Conservation (phyloP, 2,888 invertebrate species). For the Agriopis marginaria region DNA sequence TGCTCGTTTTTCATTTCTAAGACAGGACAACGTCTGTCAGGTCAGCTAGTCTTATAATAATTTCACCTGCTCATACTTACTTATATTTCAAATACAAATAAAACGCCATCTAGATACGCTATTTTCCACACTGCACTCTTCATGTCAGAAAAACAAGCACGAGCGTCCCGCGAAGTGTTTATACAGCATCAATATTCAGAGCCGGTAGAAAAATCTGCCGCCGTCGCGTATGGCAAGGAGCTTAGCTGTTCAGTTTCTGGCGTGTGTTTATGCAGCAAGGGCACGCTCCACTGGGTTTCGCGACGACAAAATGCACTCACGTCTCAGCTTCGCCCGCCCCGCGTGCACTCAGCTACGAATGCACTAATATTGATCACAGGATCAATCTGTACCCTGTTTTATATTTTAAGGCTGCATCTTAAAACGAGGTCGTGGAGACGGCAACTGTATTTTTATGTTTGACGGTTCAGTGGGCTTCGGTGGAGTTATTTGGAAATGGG, state of each 20-base stretch:
- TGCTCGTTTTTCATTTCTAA: too few relatives aligned
- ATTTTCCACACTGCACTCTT: constrained; percentile 48
- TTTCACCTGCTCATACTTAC: constrained; percentile 21
- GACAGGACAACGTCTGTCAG: too few relatives aligned
- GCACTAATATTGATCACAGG: constrained; percentile 76
- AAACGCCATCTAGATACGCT: constrained; percentile 41
- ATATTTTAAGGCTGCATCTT: constrained; percentile 48
- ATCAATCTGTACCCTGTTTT: constrained; percentile 55
- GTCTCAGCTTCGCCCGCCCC: constrained; percentile 59
- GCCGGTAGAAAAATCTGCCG: constrained; percentile 70
- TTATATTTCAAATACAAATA: constrained; percentile 41
- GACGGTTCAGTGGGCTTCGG: constrained; percentile 39
- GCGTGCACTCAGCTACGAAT: constrained; percentile 70
- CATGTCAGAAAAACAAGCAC: constrained; percentile 53
- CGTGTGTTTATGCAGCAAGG: constrained; percentile 72
- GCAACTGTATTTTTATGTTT: constrained; percentile 41
- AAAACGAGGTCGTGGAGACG: constrained; percentile 44
- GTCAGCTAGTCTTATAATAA: too few relatives aligned
- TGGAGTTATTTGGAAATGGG: constrained; percentile 34
- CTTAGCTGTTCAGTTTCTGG: constrained; percentile 64
- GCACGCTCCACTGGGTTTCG: constrained; percentile 74
- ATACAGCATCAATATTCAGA: constrained; percentile 76
- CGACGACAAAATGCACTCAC: constrained; percentile 85
- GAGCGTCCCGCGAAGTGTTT: constrained; percentile 55
- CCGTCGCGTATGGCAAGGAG: constrained; percentile 55